Conservation (phyloP, 2,797 vertebrate species). For the Anguilla anguilla region DNA sequence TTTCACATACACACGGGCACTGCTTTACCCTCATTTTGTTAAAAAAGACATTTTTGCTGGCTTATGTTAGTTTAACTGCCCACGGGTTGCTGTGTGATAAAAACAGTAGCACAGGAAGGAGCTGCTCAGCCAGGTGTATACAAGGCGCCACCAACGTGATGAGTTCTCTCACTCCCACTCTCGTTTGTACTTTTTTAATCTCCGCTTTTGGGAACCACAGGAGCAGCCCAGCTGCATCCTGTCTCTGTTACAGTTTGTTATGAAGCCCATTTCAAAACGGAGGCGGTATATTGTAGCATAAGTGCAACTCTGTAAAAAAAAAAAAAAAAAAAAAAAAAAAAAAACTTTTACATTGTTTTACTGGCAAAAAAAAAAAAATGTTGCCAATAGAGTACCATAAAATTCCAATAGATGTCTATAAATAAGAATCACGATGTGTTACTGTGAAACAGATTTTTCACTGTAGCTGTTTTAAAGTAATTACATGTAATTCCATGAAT, state of each 20-base stretch:
- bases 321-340: too few species aligned
- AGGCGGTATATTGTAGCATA: conserved; percentile 6
- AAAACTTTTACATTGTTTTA: too few species aligned
- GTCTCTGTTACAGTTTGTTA: conserved; percentile 32
- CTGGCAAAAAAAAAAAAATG: too few species aligned
- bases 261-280: conserved; percentile 12
- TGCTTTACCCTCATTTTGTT: not conserved
- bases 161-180: not conserved
- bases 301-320: too few species aligned
- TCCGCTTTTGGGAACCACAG: conserved; percentile 30
- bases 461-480: too few species aligned
- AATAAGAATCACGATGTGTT: too few species aligned
- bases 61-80: not conserved
- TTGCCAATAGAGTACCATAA: too few species aligned
- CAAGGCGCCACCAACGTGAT: not conserved
- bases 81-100: not conserved
- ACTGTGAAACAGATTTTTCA: too few species aligned
- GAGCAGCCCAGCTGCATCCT: conserved; percentile 36
- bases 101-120: not conserved
- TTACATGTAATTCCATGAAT: too few species aligned
- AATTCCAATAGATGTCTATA: too few species aligned
- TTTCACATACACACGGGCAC: not conserved
- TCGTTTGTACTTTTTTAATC: not conserved
- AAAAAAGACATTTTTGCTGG: not conserved
- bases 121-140: conserved; percentile 13